Conservation (phyloP, 2,797 vertebrate species). For the Sparus aurata region DNA sequence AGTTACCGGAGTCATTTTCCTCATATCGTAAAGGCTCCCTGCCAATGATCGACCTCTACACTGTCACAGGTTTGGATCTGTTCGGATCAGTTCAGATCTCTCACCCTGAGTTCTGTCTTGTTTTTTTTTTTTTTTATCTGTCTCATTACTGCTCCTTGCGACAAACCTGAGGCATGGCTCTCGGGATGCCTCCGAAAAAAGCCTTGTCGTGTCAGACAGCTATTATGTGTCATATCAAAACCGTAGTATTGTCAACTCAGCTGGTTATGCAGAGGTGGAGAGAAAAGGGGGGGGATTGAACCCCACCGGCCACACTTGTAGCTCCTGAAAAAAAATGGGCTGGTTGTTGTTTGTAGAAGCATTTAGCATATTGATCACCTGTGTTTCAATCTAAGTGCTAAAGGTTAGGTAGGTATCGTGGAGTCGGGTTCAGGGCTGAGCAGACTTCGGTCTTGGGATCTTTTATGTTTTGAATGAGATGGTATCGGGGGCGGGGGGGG, state of each 20-base stretch:
- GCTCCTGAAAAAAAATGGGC: slow-evolving; percentile 47
- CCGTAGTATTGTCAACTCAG: slow-evolving; percentile 20
- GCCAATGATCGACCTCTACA: slow-evolving; percentile 41
- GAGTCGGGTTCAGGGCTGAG: slow-evolving; percentile 10
- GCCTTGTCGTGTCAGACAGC: slow-evolving; percentile 26
- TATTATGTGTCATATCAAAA: slow-evolving; percentile 49
- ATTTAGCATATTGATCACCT: slow-evolving; percentile 17
- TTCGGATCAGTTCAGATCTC: slow-evolving; percentile 4
- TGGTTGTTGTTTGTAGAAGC: slow-evolving; percentile 8
- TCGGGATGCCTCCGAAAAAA: slow-evolving; percentile 12
- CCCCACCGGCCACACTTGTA: slow-evolving; percentile 49
- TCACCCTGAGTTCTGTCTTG: neutral
- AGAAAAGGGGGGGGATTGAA: slow-evolving; percentile 13
- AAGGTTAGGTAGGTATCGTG: slow-evolving; percentile 22
- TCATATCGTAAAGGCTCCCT: slow-evolving; percentile 30
- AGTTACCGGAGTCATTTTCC: slow-evolving; percentile 32
- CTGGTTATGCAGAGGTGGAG: slow-evolving; percentile 49
- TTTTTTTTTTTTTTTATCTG: slow-evolving; percentile 16
- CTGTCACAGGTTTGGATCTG: neutral
- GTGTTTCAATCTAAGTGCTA: slow-evolving; percentile 43
- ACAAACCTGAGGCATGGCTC: neutral
- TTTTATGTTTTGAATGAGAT: slow-evolving; percentile 22
- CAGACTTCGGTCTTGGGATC: slow-evolving; percentile 29
- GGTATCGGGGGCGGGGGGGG: neutral
- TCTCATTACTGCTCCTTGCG: slow-evolving; percentile 4